Evolutionary conservation across 2,797 vertebrate species (phyloP).

Genomic region (Hydrolagus colliei): DNA sequence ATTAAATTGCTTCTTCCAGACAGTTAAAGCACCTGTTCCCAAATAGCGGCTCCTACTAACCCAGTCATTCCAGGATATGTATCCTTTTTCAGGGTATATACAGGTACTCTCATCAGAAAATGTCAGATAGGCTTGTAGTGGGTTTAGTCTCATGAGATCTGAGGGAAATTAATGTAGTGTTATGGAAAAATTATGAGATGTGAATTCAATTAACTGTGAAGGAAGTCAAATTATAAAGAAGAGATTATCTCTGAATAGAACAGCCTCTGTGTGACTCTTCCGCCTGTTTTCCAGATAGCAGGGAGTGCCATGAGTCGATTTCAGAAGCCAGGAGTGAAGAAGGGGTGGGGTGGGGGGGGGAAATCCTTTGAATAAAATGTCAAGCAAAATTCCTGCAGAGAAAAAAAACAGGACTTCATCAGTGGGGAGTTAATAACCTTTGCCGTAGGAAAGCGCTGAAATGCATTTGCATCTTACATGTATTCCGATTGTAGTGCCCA

Average conservation of each 20-base stretch:
- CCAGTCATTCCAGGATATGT: not conserved
- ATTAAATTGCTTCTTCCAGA: not conserved
- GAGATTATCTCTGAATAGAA: slow-evolving; percentile 24
- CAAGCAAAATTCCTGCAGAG: slow-evolving; percentile 52
- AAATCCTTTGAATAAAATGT: slow-evolving; percentile 47
- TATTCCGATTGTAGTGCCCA: not conserved
- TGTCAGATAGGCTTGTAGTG: not conserved
- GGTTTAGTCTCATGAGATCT: not conserved
- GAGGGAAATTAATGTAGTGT: not conserved
- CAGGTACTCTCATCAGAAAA: not conserved
- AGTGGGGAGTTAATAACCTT: slow-evolving; percentile 40
- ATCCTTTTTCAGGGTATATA: not conserved
- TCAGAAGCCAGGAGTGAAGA: slow-evolving; percentile 27
- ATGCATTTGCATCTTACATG: slow-evolving; percentile 1
- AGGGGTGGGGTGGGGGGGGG: not conserved
- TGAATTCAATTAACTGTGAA: not conserved
- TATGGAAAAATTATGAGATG: slow-evolving; percentile 19
- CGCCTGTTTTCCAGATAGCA: slow-evolving; percentile 27
- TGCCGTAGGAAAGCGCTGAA: slow-evolving; percentile 29
- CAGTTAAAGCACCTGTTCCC: not conserved
- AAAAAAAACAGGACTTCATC: slow-evolving; percentile 45
- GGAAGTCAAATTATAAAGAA: slow-evolving; percentile 4
- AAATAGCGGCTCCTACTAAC: not conserved
- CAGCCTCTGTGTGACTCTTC: not conserved
- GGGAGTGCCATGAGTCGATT: slow-evolving; percentile 47